Evolutionary conservation across 2,888 invertebrate genomes (phyloP), one percentile per base, ranked within the genome.

Genomic region (Arge pagana): DNA sequence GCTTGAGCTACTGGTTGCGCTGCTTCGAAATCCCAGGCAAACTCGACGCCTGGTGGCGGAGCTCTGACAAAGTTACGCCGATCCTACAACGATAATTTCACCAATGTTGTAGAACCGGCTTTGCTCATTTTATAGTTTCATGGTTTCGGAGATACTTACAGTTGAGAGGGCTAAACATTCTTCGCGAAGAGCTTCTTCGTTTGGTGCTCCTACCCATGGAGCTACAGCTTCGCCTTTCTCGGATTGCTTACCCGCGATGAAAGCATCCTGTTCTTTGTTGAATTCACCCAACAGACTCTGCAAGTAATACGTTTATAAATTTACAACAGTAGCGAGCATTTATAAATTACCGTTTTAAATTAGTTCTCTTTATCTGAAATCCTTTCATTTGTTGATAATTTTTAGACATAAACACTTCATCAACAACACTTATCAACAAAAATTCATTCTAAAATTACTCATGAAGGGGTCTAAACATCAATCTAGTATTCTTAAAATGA

Each of bases 271-370:
- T 75, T 98, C 97, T 73, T 93, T 93, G 78, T 94, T 94, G 80
- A 99, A 93, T 71, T 98, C 97, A 48, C 95, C 95, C 68, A 99
- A 82, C 77, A 99, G 88, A 77, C 93, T 94, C 96, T 96, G 82
- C 6, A 80, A 79, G 59, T 60, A 66, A 60, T 65, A 59, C 59
- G 37, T 53, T 35, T 42, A 54, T 43, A 55, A 56, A 48, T 37
- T 37, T 23, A 48, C 31, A 41, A 43, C 4, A 10, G 13, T 11
- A 33, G 13, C 11, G 7, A 33, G 11, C 2, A 33, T 11, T n/a
- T 36, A 16, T 36, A 13, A 33, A 33, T 33, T 3, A 11, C 10
- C 6, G 33, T 33, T 11, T 13, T 11, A 33, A 0, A n/a, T 33
- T n/a, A 4, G 11, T 33, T 7, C 26, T 7, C n/a, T 26, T 26